Evolutionary conservation across 2,113 vertebrate genomes (phyloP), one percentile per base, ranked within the genome.

Genomic region (Xiphophorus maculatus): DNA sequence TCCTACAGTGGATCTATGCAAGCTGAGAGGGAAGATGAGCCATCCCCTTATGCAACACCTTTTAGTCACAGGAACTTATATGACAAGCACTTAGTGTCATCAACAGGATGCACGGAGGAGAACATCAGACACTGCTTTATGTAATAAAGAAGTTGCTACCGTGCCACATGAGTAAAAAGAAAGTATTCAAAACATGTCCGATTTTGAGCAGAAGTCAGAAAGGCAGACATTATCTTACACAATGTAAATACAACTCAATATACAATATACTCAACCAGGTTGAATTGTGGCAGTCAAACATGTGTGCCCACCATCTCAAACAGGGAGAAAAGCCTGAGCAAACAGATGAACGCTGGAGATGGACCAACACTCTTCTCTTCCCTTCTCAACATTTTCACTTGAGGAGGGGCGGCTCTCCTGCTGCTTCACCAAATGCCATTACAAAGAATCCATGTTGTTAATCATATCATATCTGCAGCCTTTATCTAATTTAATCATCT

Each of bases 1-100:
- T 81, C 79, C 81, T 81, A 73, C 60, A 78, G 29, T 71, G 42
- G n/a, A 84, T 77, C 84, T 74, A 85, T 71, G 84, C 81, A 83
- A 71, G 71, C 13, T 71, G 62, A 77, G 63, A 29, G 37, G 75
- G 32, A 72, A 65, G 74, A 85, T 63, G 80, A 87, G 76, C n/a
- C 71, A 60, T 29, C 79, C 51, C 69, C 80, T 88, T 84, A 82
- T 70, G 76, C 77, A 74, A 69, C 81, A 66, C 76, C 75, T 70
- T 9, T 54, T 66, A 72, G 51, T 77, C 63, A 64, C 4, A 70
- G 63, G 44, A 64, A 66, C 68, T 65, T 58, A 70, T 54, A 25
- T 10, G 25, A 75, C 51, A 65, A 54, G 54, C 22, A 40, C 19
- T 70, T 32, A 6, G 65, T 48, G 63, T 29, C 33, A 8, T 35